Evolutionary conservation across 2,888 invertebrate species (phyloP), one percentile per base, ranked within the genome.

Genomic region (Drosophila picticornis): DNA sequence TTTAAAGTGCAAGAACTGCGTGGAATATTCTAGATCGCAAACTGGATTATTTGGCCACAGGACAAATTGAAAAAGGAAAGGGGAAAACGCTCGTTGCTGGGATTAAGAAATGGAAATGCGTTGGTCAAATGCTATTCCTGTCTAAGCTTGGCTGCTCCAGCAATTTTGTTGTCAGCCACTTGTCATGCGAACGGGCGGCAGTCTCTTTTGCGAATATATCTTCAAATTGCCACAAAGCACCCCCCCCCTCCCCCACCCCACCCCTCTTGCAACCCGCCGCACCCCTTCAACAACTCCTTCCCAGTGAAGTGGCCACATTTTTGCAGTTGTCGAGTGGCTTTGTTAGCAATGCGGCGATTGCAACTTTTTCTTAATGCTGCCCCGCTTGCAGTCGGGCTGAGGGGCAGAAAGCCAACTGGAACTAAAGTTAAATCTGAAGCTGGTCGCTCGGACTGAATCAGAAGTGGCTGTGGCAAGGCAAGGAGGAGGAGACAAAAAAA

Each of bases 241-340:
- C 5, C 32, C 22, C 22, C 19, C 5, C 19, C n/a, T n/a, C n/a
- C 25, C 32, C 27, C 57, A 25, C 29, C 25, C 50, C n/a, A 6
- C 2, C n/a, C 22, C 34, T 2, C 13, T n/a, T 7, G 5, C 34
- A 7, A 6, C 7, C 29, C 29, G 27, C 27, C 5, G 1, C 11
- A 11, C 4, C 32, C 32, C 11, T 32, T 32, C 40, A 34, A 46
- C 31, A 13, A 56, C 57, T 72, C 57, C 69, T 60, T 66, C 57
- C 61, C 63, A 40, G 50, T 40, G 50, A 69, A 61, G 66, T 74
- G 71, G 75, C 81, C 89, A 84, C 87, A 84, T 78, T 87, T 87
- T 87, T 89, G 75, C 88, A 84, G 82, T 89, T 76, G 88, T 84
- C 84, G 84, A 84, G 84, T 89, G 90, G 90, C 83, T 82, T 85